Conservation (phyloP, 30 jellyfish, hydroid and myxozoan genomes). For the Aurelia sp. region DNA sequence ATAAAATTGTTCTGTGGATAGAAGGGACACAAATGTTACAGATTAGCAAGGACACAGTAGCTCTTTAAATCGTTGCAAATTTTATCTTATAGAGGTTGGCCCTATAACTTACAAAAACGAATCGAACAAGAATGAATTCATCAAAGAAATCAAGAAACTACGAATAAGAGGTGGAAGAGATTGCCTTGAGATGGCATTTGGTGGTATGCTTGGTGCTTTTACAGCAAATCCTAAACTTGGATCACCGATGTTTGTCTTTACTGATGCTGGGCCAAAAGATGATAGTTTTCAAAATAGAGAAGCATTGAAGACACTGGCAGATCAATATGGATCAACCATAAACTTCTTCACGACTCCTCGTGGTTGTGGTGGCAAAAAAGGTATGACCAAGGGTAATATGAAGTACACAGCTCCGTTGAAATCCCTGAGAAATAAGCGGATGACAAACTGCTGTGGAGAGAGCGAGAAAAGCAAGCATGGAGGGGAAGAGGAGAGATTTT, state of each 20-base stretch:
- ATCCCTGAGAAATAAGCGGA: too few species aligned
- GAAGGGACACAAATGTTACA: too few species aligned
- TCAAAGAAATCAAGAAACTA: slow-evolving; percentile 47
- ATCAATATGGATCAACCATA: slow-evolving; percentile 48
- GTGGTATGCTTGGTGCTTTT: slow-evolving; percentile 82
- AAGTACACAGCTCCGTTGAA: too few species aligned
- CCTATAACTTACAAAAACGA: slow-evolving; percentile 69
- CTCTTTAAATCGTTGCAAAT: too few species aligned
- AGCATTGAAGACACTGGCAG: slow-evolving; percentile 58
- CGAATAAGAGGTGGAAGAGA: slow-evolving; percentile 79
- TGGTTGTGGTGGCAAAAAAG: slow-evolving; percentile 74
- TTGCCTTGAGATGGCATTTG: slow-evolving; percentile 86
- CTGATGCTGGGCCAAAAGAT: slow-evolving; percentile 93
- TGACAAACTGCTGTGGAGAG: too few species aligned
- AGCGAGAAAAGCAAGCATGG: too few species aligned
- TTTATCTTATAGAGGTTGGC: slow-evolving; percentile 52
- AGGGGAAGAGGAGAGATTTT: too few species aligned
- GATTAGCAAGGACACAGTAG: too few species aligned
- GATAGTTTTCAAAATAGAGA: slow-evolving; percentile 42
- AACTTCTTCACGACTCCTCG: slow-evolving; percentile 68
- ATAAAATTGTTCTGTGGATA: too few species aligned
- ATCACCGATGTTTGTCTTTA: slow-evolving; percentile 94
- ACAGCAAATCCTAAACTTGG: slow-evolving; percentile 73
- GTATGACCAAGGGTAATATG: not conserved
- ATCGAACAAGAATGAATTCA: slow-evolving; percentile 40